Percentiles rank a stretch among this genome's conserved stretches.
Conservation (phyloP, 2,888 invertebrate genomes). For the Aspidiotus destructor region DNA sequence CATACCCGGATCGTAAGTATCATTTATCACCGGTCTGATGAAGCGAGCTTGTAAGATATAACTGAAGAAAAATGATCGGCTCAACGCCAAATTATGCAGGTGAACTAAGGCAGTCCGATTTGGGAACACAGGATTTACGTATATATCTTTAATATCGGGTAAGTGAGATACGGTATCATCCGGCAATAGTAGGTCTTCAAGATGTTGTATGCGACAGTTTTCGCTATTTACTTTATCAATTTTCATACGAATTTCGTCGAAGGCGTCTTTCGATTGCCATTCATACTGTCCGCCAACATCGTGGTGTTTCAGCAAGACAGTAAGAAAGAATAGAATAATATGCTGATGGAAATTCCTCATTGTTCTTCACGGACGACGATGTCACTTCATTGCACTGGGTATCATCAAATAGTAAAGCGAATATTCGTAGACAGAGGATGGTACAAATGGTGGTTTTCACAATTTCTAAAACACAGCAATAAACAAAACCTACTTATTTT, state of each 20-base stretch:
- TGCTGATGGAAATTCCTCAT: not conserved
- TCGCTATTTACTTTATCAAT: slow-evolving; percentile 74
- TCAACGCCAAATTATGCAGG: slow-evolving; percentile 92
- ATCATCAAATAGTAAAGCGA: no score
- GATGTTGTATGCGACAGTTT: slow-evolving; percentile 82
- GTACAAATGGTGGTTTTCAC: no score
- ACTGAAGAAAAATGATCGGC: slow-evolving; percentile 90
- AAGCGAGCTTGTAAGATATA: slow-evolving; percentile 84
- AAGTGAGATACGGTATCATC: slow-evolving; percentile 78
- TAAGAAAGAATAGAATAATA: not conserved
- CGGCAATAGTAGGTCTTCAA: slow-evolving; percentile 72
- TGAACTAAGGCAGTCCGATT: slow-evolving; percentile 88
- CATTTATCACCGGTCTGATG: slow-evolving; percentile 79
- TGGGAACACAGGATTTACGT: slow-evolving; percentile 86
- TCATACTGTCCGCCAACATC: slow-evolving; percentile 58
- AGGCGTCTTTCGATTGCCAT: slow-evolving; percentile 83
- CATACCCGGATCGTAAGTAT: slow-evolving; percentile 93
- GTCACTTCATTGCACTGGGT: no score
- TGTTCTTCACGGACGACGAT: no score
- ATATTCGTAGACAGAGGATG: no score
- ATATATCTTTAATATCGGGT: slow-evolving; percentile 86
- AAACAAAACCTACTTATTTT: no score
- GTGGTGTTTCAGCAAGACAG: not conserved
- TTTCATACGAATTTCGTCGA: slow-evolving; percentile 75
- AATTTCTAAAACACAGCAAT: no score